Evolutionary conservation across 2,888 invertebrate species (phyloP), one percentile per base, ranked within the genome.

Genomic region (Cryptophagus acutangulus): DNA sequence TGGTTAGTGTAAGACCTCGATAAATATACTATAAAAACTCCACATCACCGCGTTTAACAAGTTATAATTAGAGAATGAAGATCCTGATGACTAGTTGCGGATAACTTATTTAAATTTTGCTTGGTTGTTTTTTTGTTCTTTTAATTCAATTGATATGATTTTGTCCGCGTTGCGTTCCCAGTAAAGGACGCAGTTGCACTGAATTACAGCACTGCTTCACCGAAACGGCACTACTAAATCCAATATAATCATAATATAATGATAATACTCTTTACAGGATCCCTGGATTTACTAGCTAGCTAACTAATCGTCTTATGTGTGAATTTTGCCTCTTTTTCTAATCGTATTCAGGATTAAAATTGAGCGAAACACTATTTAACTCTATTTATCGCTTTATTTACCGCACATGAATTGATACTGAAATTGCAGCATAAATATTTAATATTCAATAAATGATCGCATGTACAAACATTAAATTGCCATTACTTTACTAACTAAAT

Each of bases 211-310:
- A 55, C n/a, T n/a, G n/a, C n/a, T n/a, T n/a, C n/a, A n/a, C 53
- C 61, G 57, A 65, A 67, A 65, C 65, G 66, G 63, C 62, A 63
- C 62, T 59, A 64, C 56, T 59, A 67, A 69, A 69, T 68, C 68
- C 68, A 68, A 67, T 68, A 69, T 67, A 68, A 70, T 70, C 68
- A 69, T 69, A 70, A 70, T 70, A 67, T 68, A 67, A 69, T 69
- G 67, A 66, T 70, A 69, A 69, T 70, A 61, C 69, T 68, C 67
- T 67, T 67, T 67, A 63, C 66, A 52, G 63, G 66, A 68, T 68
- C 66, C 63, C 58, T 57, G 68, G 68, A 68, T 70, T 70, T 67
- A 63, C 57, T 59, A 62, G 66, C 62, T 57, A 54, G 52, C 56
- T 53, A 49, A 63, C 65, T 70, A 70, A 69, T 69, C 70, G 65